These are phyloP conservation scores for Oryzias woworae DNA, from an alignment of 2,113 vertebrate species.

Conservation along the genomic window DNA sequence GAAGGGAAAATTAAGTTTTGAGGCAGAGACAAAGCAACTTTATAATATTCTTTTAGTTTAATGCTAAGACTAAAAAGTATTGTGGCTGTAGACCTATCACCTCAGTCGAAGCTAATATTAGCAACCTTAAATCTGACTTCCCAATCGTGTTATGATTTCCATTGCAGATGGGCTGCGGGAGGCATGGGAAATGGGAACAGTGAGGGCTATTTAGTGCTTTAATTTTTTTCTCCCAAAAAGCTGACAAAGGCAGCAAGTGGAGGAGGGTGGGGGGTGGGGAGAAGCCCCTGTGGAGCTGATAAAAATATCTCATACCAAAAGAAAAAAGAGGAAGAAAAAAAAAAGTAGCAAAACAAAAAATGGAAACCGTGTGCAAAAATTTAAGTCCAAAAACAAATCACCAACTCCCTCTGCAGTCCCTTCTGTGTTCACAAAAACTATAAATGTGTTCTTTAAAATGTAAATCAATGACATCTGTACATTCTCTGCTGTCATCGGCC, in stretches of 20 bases:
- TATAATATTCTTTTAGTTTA: no score
- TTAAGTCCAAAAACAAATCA: neutral
- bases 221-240: slow-evolving; percentile 24
- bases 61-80: no score
- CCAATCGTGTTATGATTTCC: no score
- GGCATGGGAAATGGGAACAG: no score
- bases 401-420: neutral
- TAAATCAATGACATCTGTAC: neutral
- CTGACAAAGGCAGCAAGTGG: slow-evolving; percentile 40
- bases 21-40: no score
- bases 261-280: slow-evolving; percentile 28
- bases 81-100: no score
- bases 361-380: slow-evolving; percentile 1
- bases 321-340: slow-evolving; percentile 30
- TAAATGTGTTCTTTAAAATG: no score
- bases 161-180: no score
- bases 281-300: slow-evolving; percentile 58
- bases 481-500: neutral
- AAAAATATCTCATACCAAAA: slow-evolving; percentile 62
- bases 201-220: neutral
- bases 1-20: no score
- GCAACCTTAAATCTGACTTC: no score
- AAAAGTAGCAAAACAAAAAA: slow-evolving; percentile 25
- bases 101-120: no score
- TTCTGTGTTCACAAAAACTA: no score